phyloP scores from a whole-genome alignment of 2,888 invertebrate genomes.

The Caenorhabditis virilis region DNA sequence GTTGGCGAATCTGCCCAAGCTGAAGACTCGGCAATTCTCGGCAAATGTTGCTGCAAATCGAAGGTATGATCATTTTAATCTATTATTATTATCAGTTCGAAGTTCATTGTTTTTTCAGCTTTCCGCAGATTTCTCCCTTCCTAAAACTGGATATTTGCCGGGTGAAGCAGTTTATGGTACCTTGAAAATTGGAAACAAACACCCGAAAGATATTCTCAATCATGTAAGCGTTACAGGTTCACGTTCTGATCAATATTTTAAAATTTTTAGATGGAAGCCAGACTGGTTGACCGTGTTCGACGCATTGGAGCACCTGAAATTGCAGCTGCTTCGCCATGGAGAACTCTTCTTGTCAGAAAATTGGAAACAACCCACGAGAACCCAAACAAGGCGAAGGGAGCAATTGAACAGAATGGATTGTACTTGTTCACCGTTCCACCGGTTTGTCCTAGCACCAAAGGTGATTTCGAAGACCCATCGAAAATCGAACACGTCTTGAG shows the following conservation, averaged over 20 bases:
- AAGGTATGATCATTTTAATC: slow-evolving; percentile 26
- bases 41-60: slow-evolving; percentile 63
- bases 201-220: slow-evolving; percentile 50
- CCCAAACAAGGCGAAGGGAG: slow-evolving; percentile 27
- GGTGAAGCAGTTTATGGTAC: slow-evolving; percentile 60
- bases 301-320: slow-evolving; percentile 41
- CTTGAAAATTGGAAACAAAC: slow-evolving; percentile 53
- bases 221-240: too few species aligned
- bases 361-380: slow-evolving; percentile 22
- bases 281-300: slow-evolving; percentile 52
- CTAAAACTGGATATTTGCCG: slow-evolving; percentile 60
- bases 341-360: slow-evolving; percentile 40
- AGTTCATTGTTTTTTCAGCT: slow-evolving; percentile 37
- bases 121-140: slow-evolving; percentile 53
- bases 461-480: slow-evolving; percentile 30
- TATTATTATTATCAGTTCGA: neutral
- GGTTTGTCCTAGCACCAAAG: slow-evolving; percentile 47
- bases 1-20: slow-evolving; percentile 51
- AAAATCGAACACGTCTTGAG: slow-evolving; percentile 40
- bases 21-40: slow-evolving; percentile 53
- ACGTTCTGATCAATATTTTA: too few species aligned
- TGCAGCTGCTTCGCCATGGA: slow-evolving; percentile 36
- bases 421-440: slow-evolving; percentile 49
- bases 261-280: slow-evolving; percentile 57
- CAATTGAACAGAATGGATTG: slow-evolving; percentile 36